Evolutionary conservation across 2,888 invertebrate species (phyloP), one percentile per base, ranked within the genome.

Genomic region (Drosophila algonquin): DNA sequence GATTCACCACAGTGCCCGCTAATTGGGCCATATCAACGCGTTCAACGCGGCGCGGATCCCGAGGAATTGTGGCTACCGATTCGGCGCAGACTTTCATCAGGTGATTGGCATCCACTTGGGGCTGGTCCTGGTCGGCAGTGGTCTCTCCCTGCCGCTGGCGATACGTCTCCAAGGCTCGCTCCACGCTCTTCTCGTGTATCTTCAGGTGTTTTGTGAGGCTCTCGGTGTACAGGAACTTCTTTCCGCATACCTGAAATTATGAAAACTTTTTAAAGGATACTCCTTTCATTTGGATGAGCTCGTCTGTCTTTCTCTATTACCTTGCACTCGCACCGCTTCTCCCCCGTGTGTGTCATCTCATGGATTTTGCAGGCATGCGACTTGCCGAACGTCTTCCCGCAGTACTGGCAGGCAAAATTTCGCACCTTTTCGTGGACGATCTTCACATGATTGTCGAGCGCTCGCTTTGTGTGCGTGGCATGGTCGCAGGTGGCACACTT

Each of bases 331-430:
- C 90, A 90, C 0, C 90, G 87, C 63, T 90, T 90, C 53, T 90
- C 90, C 0, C 90, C 90, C 1, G 90, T 90, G 62, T 90, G 90
- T 0, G 91, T 90, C 90, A 90, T 90, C 73, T 90, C 90, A 21
- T 90, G 90, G 44, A 91, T 91, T 50, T 91, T 90, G 46, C 90
- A 90, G 10, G 90, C 91, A 54, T 91, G 90, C 0, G 90, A 90
- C 51, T 90, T 90, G 9, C 90, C 91, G 63, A 90, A 90, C 1
- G 90, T 90, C 44, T 90, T 90, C 0, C 90, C 90, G 63, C 90
- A 90, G 44, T 90, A 90, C 45, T 90, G 90, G 3, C 90, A 90
- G 2, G 91, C 90, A 62, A 83, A 90, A 45, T 90, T 85, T 18
- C 88, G 79, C 1, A 90, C 77, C 55, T 90, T 90, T 45, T 90